Conservation (phyloP, 2,888 invertebrate species). For the Yponomeuta sedellus region DNA sequence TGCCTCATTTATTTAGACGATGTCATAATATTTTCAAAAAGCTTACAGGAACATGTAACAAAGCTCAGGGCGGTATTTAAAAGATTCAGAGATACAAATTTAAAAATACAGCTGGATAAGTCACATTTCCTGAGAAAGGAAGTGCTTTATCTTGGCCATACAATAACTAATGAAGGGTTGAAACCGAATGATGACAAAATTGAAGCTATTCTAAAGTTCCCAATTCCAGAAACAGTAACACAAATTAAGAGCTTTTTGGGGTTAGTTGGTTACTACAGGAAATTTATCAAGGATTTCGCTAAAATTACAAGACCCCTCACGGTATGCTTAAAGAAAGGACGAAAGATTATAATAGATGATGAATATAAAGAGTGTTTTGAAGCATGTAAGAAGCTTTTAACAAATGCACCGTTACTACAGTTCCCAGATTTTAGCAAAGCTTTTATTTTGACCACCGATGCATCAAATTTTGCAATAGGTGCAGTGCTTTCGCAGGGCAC, state of each 20-base stretch:
- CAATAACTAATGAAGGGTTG: background rate
- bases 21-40: slow-evolving; percentile 33
- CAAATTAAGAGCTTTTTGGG: slow-evolving; percentile 30
- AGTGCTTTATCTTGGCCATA: slow-evolving; percentile 17
- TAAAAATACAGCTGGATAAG: slow-evolving; percentile 27
- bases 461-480: slow-evolving; percentile 11
- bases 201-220: slow-evolving; percentile 26
- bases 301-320: slow-evolving; percentile 29
- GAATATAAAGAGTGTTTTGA: slow-evolving; percentile 26
- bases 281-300: slow-evolving; percentile 29
- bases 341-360: slow-evolving; percentile 19
- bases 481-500: slow-evolving; percentile 16
- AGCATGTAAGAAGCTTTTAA: slow-evolving; percentile 29
- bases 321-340: slow-evolving; percentile 27
- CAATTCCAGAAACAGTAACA: slow-evolving; percentile 27
- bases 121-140: slow-evolving; percentile 26
- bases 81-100: slow-evolving; percentile 23
- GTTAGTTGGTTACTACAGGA: slow-evolving; percentile 28
- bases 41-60: slow-evolving; percentile 25
- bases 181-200: slow-evolving; percentile 32
- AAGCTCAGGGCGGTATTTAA: slow-evolving; percentile 26
- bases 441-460: slow-evolving; percentile 14
- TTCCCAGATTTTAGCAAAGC: slow-evolving; percentile 35
- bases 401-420: slow-evolving; percentile 35
- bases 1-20: slow-evolving; percentile 41